These are phyloP conservation scores for Redunca redunca DNA, from an alignment of 2,113 vertebrate species.

Conservation along the genomic window DNA sequence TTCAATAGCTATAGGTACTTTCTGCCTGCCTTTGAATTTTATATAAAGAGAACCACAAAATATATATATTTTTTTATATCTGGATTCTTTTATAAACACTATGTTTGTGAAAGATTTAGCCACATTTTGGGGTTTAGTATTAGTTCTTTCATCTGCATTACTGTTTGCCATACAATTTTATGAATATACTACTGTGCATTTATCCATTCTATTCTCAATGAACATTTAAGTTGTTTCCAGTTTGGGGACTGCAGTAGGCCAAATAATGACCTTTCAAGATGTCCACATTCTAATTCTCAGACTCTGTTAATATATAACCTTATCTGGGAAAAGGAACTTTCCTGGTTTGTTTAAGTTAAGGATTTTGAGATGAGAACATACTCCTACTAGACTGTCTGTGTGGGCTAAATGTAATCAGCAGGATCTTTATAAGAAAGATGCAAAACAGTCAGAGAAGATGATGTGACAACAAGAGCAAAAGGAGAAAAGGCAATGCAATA, in stretches of 20 bases:
- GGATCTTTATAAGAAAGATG: neutral
- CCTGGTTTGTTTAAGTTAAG: neutral
- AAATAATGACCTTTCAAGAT: neutral
- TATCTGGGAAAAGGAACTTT: neutral
- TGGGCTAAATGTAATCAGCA: neutral
- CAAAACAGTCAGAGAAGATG: neutral
- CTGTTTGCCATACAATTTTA: neutral
- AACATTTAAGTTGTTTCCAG: neutral
- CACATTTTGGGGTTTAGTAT: neutral
- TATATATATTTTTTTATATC: neutral
- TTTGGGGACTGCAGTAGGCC: neutral
- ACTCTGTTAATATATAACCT: neutral
- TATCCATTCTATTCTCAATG: neutral
- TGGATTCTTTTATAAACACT: neutral
- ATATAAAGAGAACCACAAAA: neutral
- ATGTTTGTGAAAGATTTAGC: neutral
- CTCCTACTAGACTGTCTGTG: neutral
- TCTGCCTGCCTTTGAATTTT: neutral
- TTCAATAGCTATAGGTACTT: neutral
- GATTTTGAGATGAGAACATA: neutral
- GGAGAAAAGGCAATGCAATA: neutral
- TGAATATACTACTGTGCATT: neutral
- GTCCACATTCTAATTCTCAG: neutral
- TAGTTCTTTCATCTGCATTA: neutral
- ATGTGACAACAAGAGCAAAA: neutral